A percentile compares a stretch with the other conserved stretches of the same genome.
Evolutionary conservation across 2,797 vertebrate species (phyloP).

Genomic region (Tamandua tetradactyla): DNA sequence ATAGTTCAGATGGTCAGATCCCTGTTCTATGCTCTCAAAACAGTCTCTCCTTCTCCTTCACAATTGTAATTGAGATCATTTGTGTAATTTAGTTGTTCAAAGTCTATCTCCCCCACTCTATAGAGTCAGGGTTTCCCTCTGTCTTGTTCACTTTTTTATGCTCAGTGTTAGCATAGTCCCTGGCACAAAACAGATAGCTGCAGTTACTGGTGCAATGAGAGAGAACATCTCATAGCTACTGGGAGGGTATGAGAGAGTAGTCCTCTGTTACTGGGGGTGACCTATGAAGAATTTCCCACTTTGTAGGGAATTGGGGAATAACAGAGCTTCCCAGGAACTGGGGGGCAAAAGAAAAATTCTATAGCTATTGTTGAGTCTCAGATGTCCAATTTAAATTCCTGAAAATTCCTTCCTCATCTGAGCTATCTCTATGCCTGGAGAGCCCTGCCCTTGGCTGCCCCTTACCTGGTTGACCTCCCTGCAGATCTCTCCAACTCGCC

Average conservation of each 20-base stretch:
- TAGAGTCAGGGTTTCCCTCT: neutral
- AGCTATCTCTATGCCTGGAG: neutral
- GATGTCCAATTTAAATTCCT: neutral
- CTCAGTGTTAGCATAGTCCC: neutral
- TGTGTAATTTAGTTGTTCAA: neutral
- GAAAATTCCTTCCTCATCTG: neutral
- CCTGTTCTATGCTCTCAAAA: neutral
- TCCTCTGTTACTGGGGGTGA: neutral
- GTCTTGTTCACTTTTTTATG: neutral
- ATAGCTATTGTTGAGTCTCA: neutral
- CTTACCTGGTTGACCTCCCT: conserved; percentile 96
- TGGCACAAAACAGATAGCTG: neutral
- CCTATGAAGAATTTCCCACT: neutral
- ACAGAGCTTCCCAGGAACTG: neutral
- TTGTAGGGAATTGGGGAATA: neutral
- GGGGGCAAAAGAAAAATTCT: neutral
- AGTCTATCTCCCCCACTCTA: neutral
- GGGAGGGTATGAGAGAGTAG: neutral
- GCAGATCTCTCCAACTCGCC: conserved; percentile 96
- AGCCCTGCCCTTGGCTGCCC: neutral
- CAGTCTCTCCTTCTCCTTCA: conserved; percentile 10
- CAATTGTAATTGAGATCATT: neutral
- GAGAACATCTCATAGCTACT: neutral
- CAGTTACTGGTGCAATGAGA: neutral
- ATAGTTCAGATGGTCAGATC: neutral